A percentile compares a stretch with the other conserved stretches of the same genome.
Evolutionary conservation across 92 coral and sea anemone species (phyloP).

Genomic region (Palythoa caribaeorum): DNA sequence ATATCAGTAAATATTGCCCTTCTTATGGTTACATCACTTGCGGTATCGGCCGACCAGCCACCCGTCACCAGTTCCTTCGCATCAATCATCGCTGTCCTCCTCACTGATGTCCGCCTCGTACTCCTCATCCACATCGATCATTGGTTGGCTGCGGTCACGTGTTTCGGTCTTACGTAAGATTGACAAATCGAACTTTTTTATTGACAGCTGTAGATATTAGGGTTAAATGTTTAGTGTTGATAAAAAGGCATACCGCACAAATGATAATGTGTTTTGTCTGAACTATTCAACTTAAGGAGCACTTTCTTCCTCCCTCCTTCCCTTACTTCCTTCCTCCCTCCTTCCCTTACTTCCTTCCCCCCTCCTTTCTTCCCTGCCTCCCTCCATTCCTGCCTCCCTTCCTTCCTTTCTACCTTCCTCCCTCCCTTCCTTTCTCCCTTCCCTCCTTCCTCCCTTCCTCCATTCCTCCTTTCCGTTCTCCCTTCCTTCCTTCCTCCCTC

Average conservation of each 20-base stretch:
- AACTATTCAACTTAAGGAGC: too few relatives aligned
- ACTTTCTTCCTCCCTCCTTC: too few relatives aligned
- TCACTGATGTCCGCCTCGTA: constrained; percentile 63
- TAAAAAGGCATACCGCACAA: not conserved
- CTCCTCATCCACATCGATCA: constrained; percentile 50
- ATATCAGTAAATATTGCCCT: not conserved
- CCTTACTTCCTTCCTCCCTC: too few relatives aligned
- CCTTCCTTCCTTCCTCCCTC: too few relatives aligned
- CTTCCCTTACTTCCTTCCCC: too few relatives aligned
- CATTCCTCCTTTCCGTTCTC: too few relatives aligned
- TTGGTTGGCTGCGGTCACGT: constrained; percentile 67
- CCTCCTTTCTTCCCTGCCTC: too few relatives aligned
- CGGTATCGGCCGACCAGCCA: not conserved
- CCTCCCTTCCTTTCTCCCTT: too few relatives aligned
- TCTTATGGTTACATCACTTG: not conserved
- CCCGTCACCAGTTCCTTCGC: not conserved
- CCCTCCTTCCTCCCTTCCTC: too few relatives aligned
- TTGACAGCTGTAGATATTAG: constrained; percentile 54
- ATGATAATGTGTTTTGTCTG: too few relatives aligned
- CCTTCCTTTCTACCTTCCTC: too few relatives aligned
- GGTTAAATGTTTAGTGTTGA: not conserved
- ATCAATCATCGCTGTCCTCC: constrained; percentile 41
- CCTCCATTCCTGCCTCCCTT: too few relatives aligned
- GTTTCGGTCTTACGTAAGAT: constrained; percentile 65
- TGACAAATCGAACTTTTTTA: constrained; percentile 60